A percentile compares a stretch with the other conserved stretches of the same genome.
phyloP scores from a whole-genome alignment of 2,113 vertebrate species.

The Neofelis nebulosa region DNA sequence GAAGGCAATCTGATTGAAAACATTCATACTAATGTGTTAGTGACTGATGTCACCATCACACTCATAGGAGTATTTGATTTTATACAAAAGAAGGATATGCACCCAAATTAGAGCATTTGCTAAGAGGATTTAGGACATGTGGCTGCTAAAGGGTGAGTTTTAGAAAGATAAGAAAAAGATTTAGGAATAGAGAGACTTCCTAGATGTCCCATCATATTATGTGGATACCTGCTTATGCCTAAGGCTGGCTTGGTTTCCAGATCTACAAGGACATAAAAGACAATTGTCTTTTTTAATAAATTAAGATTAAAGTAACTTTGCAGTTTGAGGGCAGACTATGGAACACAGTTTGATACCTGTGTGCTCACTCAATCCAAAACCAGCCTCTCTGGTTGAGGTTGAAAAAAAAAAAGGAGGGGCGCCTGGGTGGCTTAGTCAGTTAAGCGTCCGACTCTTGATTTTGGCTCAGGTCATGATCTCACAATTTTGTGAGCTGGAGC shows the following conservation, averaged over 20 bases:
- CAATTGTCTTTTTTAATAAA: neutral
- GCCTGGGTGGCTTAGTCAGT: too few species aligned
- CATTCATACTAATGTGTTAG: neutral
- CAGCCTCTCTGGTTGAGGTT: neutral
- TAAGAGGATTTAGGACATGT: neutral
- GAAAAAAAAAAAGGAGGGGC: neutral
- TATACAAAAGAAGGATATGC: neutral
- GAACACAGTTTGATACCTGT: neutral
- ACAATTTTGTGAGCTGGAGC: too few species aligned
- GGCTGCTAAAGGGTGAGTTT: neutral
- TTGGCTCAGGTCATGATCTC: too few species aligned
- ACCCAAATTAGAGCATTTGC: neutral
- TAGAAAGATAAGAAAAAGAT: neutral
- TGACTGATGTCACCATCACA: neutral
- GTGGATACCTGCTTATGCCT: neutral
- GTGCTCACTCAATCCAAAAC: neutral
- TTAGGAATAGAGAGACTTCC: neutral
- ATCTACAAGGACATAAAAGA: neutral
- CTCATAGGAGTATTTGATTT: neutral
- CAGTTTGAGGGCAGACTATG: too few species aligned
- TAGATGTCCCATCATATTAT: neutral
- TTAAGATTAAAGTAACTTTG: neutral
- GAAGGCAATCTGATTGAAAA: neutral
- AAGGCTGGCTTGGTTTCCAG: neutral
- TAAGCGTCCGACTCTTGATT: too few species aligned